phyloP scores from a whole-genome alignment of 1,140 invertebrate genomes.

The Uloborus diversus region DNA sequence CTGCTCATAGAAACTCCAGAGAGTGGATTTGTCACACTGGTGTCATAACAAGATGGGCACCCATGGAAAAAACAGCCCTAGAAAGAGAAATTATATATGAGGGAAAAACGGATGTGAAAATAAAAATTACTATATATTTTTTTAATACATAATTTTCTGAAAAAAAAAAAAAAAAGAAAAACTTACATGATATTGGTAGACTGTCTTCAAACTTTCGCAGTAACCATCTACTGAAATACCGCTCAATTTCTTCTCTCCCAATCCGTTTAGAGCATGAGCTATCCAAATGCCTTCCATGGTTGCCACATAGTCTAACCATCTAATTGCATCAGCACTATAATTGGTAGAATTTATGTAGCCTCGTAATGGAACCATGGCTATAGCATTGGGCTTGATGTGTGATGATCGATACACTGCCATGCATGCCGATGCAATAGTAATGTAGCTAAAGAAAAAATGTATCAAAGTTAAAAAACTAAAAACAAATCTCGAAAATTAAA shows the following conservation, averaged over 20 bases:
- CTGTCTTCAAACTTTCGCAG: neutral
- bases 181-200: constrained; percentile 19
- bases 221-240: constrained; percentile 13
- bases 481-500: neutral
- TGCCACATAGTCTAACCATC: constrained; percentile 36
- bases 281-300: constrained; percentile 7
- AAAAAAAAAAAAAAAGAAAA: neutral
- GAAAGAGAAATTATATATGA: neutral
- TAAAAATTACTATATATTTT: neutral
- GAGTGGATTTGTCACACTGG: neutral
- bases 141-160: neutral
- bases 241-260: neutral
- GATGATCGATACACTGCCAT: constrained; percentile 2
- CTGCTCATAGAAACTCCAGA: neutral
- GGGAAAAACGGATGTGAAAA: neutral
- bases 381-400: constrained; percentile 18
- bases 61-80: neutral
- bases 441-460: neutral
- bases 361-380: constrained; percentile 33
- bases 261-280: constrained; percentile 28
- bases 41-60: neutral
- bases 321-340: neutral
- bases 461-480: neutral
- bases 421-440: constrained; percentile 33
- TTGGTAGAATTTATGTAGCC: constrained; percentile 15